A percentile compares a stretch with the other conserved stretches of the same genome.
Evolutionary conservation across 2,888 invertebrate genomes (phyloP).

Genomic region (Papilio protenor): DNA sequence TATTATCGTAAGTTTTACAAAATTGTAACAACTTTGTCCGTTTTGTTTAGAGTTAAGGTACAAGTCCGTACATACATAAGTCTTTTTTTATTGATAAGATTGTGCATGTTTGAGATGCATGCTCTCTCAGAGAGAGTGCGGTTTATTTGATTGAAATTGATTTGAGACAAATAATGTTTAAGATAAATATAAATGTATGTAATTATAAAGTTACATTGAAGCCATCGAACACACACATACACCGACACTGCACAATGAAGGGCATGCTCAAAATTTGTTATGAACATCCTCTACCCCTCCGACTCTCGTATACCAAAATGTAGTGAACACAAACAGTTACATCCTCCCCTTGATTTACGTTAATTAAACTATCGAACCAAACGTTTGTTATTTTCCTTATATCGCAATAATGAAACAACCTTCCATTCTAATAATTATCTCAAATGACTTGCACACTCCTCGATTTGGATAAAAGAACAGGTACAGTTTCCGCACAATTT

Average conservation of each 20-base stretch:
- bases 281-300: constrained; percentile 63
- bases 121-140: constrained; percentile 70
- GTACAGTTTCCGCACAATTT: constrained; percentile 49
- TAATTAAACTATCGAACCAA: constrained; percentile 74
- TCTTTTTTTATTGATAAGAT: constrained; percentile 62
- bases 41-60: constrained; percentile 56
- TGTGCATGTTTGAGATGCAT: constrained; percentile 76
- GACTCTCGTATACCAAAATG: constrained; percentile 68
- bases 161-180: constrained; percentile 54
- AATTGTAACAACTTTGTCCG: constrained; percentile 54
- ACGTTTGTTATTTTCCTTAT: constrained; percentile 52
- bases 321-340: constrained; percentile 42
- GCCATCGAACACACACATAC: constrained; percentile 47
- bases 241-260: constrained; percentile 71
- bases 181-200: constrained; percentile 37
- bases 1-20: constrained; percentile 65
- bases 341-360: constrained; percentile 63
- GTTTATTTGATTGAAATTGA: constrained; percentile 61
- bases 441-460: constrained; percentile 45
- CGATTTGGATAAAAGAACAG: constrained; percentile 46
- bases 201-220: constrained; percentile 35
- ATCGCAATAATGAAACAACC: constrained; percentile 47
- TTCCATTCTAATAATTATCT: constrained; percentile 38
- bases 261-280: constrained; percentile 77
- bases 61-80: constrained; percentile 73